Base-by-base conservation (phyloP, 1,140 invertebrate genomes). In the Dinothrombium tinctorium region DNA sequence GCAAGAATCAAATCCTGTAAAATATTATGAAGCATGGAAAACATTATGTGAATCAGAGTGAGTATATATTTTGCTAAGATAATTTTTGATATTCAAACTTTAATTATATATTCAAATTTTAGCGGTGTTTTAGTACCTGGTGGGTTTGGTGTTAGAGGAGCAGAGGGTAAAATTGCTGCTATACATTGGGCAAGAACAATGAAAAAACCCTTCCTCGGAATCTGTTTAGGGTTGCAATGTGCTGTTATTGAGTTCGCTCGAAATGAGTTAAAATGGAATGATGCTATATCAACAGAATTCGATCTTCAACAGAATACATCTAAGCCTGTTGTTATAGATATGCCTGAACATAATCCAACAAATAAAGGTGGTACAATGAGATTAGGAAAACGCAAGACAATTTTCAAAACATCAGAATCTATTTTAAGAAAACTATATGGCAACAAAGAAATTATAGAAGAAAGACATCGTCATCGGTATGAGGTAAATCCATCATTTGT, bases 351-450 rank as follows among this genome's bases (percentile, higher is more conserved):
- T 57, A 82, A 87, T 59, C 69, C 70, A 4, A 84, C 81, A 1
- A 23, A 47, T n/a, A 74, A 94, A 66, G 94, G 94, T 4, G 94
- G 89, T 19, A 98, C 94, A 0, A 99, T 99, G 94, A 66, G 94
- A 43, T 62, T 99, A 8, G 94, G 94, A 9, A 82, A 78, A 54
- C 69, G 87, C 48, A 71, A 68, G 32, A 98, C 92, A 2, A 59
- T 75, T 26, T 87, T 99, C 51, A 62, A 60, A 12, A 56, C 44
- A 14, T 39, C 54, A 7, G 8, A 20, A 21, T 40, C 17, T 9
- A 23, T 19, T 2, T 12, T 33, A 11, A 29, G 21, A 17, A 43
- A 14, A 31, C 14, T 33, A n/a, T 55, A 54, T 59, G 72, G 72
- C 0, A 81, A 81, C 51, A 69, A 71, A 40, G 69, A 76, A 22